Conservation (phyloP, 2,797 vertebrate species). For the Gadopsis marmoratus region DNA sequence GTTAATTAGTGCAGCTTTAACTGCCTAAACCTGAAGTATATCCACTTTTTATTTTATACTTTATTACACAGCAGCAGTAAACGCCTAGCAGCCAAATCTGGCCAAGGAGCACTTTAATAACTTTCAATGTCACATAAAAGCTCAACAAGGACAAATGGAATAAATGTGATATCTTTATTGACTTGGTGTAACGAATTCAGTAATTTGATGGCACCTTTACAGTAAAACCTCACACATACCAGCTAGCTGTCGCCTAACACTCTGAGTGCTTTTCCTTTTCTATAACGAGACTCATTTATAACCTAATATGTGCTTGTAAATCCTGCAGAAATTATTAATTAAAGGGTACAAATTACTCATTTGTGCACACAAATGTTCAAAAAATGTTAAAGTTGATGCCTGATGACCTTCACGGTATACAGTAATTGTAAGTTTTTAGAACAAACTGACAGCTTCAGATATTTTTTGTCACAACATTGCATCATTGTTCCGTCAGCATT, state of each 20-base stretch:
- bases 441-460: not conserved
- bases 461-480: conserved; percentile 6
- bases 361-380: not conserved
- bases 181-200: not conserved
- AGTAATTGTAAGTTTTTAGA: not conserved
- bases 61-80: not conserved
- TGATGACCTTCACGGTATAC: not conserved
- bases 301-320: not conserved
- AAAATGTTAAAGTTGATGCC: not conserved
- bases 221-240: not conserved
- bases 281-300: not conserved
- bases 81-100: not conserved
- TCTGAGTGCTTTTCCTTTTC: not conserved
- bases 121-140: not conserved
- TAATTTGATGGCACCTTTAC: not conserved
- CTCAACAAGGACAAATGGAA: not conserved
- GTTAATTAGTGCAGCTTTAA: not conserved
- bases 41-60: not conserved
- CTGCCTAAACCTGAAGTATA: not conserved
- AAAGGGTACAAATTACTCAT: not conserved
- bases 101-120: not conserved
- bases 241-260: not conserved
- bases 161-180: not conserved
- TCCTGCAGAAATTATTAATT: not conserved
- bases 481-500: conserved; percentile 8